Base-by-base conservation (phyloP, 2,888 invertebrate species). In the Linnaemya tessellans region DNA sequence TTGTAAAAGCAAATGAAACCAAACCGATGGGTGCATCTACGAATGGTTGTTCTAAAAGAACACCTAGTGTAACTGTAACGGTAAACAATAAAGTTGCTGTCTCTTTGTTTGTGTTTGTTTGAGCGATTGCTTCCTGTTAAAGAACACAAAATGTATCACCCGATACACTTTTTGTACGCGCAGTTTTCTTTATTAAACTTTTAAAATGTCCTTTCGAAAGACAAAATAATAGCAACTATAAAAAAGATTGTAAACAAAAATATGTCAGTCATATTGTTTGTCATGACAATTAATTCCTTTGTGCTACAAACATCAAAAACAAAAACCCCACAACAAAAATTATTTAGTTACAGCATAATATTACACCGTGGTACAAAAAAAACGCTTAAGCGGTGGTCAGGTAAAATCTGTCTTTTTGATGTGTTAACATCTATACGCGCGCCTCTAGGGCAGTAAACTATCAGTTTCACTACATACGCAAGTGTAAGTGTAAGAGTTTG, bases 181-280 rank as follows among this genome's bases (percentile, higher is more conserved):
- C n/a, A 30, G 30, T 74, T 51, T 22, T n/a, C 51, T 62, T 62
- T 74, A 38, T 38, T 13, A 74, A 74, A 74, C 22, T 38, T 7
- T 73, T 60, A 46, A 25, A 20, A 20, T 73, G 58, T 25, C 30
- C 30, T 30, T 30, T 30, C 30, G 30, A 70, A 43, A 56, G 18
- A n/a, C 41, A 56, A 43, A 49, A 35, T 11, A 49, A 49, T 18
- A 49, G 43, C 43, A 56, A 73, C 13, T 73, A 46, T 20, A 46
- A 60, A 60, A 25, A 18, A 71, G 10, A 73, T 46, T 60, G 30
- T 49, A n/a, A 25, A 41, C 30, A 8, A 58, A 71, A 60, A 68
- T 78, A 49, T 49, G 60, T 68, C 78, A 46, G 43, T 78, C 70
- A 70, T 51, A 49, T 46, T 70, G 41, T 51, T 62, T 38, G 78